Conservation (phyloP, 2,797 vertebrate species). For the Diplodus puntazzo region DNA sequence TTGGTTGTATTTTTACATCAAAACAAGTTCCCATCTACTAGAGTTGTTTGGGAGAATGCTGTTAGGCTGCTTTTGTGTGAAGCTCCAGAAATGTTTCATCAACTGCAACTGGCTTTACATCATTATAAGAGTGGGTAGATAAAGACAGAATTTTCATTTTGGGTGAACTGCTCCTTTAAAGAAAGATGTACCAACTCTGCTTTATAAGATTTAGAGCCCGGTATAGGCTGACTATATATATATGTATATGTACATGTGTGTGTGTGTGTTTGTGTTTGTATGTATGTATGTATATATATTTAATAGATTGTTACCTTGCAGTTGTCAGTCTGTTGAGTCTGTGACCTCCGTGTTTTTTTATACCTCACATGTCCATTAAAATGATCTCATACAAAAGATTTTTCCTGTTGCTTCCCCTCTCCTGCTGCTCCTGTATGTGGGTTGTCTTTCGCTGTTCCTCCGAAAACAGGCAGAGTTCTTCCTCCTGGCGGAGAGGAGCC, state of each 20-base stretch:
- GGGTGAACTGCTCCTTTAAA: no score
- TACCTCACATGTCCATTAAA: conserved; percentile 1
- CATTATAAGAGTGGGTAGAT: no score
- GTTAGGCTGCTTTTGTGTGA: no score
- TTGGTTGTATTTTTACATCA: no score
- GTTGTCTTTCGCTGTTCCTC: conserved; percentile 65
- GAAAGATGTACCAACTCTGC: neutral
- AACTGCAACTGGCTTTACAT: no score
- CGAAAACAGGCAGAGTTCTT: conserved; percentile 46
- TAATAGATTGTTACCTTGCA: neutral
- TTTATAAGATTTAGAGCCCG: neutral
- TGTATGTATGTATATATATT: neutral
- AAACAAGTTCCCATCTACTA: no score
- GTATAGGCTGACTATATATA: neutral
- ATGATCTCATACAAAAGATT: conserved; percentile 79
- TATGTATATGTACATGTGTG: no score
- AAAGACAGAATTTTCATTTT: no score
- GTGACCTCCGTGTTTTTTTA: neutral
- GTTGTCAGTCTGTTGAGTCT: conserved; percentile 21
- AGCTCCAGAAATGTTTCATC: no score
- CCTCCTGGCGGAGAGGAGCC: conserved; percentile 73
- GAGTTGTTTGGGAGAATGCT: no score
- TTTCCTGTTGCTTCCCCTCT: conserved; percentile 78
- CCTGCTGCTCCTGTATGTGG: conserved; percentile 37
- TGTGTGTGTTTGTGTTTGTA: no score